Evolutionary conservation across 2,797 vertebrate species (phyloP).

Genomic region (Falco naumanni): DNA sequence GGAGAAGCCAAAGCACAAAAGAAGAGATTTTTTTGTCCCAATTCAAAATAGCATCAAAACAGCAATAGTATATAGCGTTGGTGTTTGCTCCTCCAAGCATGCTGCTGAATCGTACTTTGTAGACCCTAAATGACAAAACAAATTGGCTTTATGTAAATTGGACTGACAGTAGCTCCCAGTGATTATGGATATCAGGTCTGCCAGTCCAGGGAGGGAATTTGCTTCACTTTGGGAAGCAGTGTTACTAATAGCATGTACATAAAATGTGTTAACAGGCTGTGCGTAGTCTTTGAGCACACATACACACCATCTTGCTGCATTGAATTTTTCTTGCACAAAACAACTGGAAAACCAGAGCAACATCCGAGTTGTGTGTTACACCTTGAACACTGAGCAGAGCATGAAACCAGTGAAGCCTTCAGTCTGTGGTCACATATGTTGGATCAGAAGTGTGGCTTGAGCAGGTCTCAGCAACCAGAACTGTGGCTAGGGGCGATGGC

Average conservation of each 20-base stretch:
- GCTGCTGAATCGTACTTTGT: not conserved
- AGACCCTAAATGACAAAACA: constrained; percentile 2
- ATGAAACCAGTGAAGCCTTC: not conserved
- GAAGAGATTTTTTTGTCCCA: constrained; percentile 15
- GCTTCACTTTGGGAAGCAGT: not conserved
- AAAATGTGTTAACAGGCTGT: not conserved
- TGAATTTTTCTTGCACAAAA: not conserved
- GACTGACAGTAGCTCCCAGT: constrained; percentile 42
- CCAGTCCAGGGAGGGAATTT: constrained; percentile 8
- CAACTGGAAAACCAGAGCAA: not conserved
- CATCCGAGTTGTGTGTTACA: not conserved
- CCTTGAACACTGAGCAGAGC: not conserved
- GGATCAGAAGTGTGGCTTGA: not conserved
- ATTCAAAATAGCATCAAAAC: constrained; percentile 31
- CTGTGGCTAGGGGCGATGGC: not conserved
- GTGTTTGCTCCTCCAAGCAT: not conserved
- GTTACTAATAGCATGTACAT: not conserved
- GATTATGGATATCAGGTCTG: constrained; percentile 2
- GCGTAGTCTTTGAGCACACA: not conserved
- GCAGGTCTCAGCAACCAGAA: not conserved
- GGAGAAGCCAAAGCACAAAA: constrained; percentile 1
- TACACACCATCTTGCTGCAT: not conserved
- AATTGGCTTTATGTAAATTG: constrained; percentile 29
- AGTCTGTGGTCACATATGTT: not conserved
- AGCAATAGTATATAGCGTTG: not conserved